These are phyloP conservation scores for Conistra vaccinii DNA, from an alignment of 2,888 invertebrate genomes.

Conservation along the genomic window DNA sequence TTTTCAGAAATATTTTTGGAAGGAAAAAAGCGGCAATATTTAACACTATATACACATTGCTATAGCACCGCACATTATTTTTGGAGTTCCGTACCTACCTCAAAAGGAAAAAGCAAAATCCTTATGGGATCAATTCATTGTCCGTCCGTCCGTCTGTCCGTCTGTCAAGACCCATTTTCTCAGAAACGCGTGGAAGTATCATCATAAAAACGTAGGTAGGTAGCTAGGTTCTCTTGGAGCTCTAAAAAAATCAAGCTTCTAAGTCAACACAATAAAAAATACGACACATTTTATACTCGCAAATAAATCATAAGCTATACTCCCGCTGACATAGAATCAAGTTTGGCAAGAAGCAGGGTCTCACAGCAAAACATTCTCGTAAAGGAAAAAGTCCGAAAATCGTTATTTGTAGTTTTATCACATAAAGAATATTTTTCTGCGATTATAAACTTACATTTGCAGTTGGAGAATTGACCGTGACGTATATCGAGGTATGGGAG, in stretches of 20 bases:
- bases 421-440: not conserved
- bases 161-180: not conserved
- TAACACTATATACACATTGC: not conserved
- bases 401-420: not conserved
- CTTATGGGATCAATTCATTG: not conserved
- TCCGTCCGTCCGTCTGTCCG: not conserved
- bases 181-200: not conserved
- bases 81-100: not conserved
- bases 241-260: not conserved
- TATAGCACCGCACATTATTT: not conserved
- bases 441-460: not conserved
- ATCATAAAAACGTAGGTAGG: not conserved
- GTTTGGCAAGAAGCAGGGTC: not conserved
- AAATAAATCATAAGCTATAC: not conserved
- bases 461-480: not conserved
- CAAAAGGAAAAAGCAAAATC: not conserved
- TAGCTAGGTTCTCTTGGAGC: too few species aligned
- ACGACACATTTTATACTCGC: not conserved
- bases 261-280: not conserved
- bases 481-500: not conserved
- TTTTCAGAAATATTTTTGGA: slow-evolving; percentile 13
- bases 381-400: not conserved
- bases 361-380: not conserved
- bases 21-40: not conserved
- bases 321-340: not conserved